Base-by-base conservation (phyloP, 1,140 invertebrate genomes). In the Drosophila eugracilis region DNA sequence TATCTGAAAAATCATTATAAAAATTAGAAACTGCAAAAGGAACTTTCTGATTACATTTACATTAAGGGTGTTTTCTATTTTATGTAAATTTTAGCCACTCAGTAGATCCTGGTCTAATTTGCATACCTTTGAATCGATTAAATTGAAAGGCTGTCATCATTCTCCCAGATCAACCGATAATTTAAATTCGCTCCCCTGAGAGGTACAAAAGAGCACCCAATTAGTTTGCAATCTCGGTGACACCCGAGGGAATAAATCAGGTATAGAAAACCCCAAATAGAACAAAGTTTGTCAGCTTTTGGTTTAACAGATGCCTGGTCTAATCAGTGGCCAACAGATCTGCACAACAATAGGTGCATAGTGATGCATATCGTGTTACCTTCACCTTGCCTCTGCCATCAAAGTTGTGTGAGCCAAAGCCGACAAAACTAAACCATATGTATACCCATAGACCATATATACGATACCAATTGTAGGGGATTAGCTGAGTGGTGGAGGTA, bases 361-460 rank as follows among this genome's bases (percentile, higher is more conserved):
- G 41, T 47, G 72, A 77, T 70, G 63, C 17, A 58, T 70, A 88
- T 86, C 83, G 54, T 24, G 78, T 86, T 86, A 75, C 81, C 55
- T 37, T 28, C 60, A 57, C 26, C 30, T 26, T 17, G 21, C n/a
- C 15, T 10, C 14, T 42, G 57, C 74, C 74, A 58, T 88, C 74
- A 44, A 50, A 62, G 52, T 63, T 77, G 54, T 53, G 54, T 58
- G 54, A 77, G 44, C 37, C 47, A 48, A 26, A 47, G 24, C 30
- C 54, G 28, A 7, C 37, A 19, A 39, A 37, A 53, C 53, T 37
- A 34, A 73, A 62, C 53, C 39, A 53, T 28, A 24, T 45, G n/a
- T n/a, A n/a, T n/a, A n/a, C n/a, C n/a, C n/a, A n/a, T n/a, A n/a
- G n/a, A n/a, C n/a, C n/a, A n/a, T 22, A 41, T 17, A 70, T 53